Evolutionary conservation across 2,888 invertebrate species (phyloP).

Genomic region (Ceriagrion tenellum): DNA sequence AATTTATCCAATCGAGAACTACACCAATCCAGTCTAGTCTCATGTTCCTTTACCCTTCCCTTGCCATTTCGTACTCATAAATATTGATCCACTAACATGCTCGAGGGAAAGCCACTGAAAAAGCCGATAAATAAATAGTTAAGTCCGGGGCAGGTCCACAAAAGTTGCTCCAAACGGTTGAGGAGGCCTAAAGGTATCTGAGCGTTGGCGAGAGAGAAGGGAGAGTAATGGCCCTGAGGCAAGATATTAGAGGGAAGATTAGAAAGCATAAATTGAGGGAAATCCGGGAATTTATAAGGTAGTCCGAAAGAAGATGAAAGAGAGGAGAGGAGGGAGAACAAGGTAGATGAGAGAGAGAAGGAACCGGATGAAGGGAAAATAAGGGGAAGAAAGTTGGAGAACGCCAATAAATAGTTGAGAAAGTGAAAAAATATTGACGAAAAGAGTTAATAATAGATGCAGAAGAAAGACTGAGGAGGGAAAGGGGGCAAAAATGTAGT

Average conservation of each 20-base stretch:
- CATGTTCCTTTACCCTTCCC: neutral
- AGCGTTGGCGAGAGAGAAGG: neutral
- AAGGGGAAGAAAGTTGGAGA: neutral
- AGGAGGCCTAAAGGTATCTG: neutral
- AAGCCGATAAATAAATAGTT: slow-evolving; percentile 16
- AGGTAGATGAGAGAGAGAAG: neutral
- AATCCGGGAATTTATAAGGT: slow-evolving; percentile 29
- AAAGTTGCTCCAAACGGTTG: neutral
- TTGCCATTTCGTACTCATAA: neutral
- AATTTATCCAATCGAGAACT: neutral
- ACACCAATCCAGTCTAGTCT: neutral
- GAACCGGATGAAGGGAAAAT: neutral
- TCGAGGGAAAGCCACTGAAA: neutral
- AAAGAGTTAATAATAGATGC: neutral
- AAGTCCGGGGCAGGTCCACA: neutral
- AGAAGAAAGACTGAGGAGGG: neutral
- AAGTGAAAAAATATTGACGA: neutral
- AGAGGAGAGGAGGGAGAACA: neutral
- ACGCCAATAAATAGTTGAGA: slow-evolving; percentile 13
- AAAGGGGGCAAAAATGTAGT: neutral
- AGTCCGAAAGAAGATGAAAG: neutral
- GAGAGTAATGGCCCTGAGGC: slow-evolving; percentile 15
- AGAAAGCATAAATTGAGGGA: slow-evolving; percentile 11
- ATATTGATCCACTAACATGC: neutral
- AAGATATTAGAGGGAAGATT: slow-evolving; percentile 8